Base-by-base conservation (phyloP, 1,140 invertebrate species). In the Piezodorus guildinii region DNA sequence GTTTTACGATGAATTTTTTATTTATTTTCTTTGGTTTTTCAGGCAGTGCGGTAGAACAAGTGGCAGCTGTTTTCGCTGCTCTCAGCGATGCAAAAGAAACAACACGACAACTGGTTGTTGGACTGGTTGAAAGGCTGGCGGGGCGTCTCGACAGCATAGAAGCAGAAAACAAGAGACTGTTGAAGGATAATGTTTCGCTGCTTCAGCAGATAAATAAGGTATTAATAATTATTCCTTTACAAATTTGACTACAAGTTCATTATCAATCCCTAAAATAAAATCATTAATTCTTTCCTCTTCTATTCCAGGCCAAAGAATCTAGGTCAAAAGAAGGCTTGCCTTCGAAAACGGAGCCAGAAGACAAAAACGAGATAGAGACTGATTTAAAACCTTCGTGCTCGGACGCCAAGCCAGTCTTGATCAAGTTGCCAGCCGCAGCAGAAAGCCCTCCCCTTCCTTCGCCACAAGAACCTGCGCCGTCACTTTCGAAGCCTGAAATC, bases 11-110 rank as follows among this genome's bases (percentile, higher is more conserved):
- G 12, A 6, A 39, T 39, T 30, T n/a, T 30, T 30, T 4, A 30
- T 30, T 44, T 63, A 8, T n/a, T 56, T 3, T 60, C 6, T 27
- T 30, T 59, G 15, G 17, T 49, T 43, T 62, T 62, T 23, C 43
- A 60, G 67, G 67, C 14, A 71, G 70, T 34, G 71, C 71, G 5
- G 70, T 72, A 39, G 70, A 71, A 39, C 71, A 72, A 64, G 70
- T 73, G 23, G 71, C 71, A 4, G 71, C 69, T 14, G 72, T 72
- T 1, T 65, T 73, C 21, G 72, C 71, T 34, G 70, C 71, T 21
- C 58, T 73, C 9, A 71, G 70, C 46, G 72, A 73, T 52, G 70
- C 69, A 17, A 72, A 73, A 65, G 72, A 73, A 65, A 68, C 70
- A n/a, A 71, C 70, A 12, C 62, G 70, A 23, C 67, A 69, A n/a